These are phyloP conservation scores for Nasonia vitripennis DNA, from an alignment of 1,140 invertebrate genomes.

Conservation along the genomic window DNA sequence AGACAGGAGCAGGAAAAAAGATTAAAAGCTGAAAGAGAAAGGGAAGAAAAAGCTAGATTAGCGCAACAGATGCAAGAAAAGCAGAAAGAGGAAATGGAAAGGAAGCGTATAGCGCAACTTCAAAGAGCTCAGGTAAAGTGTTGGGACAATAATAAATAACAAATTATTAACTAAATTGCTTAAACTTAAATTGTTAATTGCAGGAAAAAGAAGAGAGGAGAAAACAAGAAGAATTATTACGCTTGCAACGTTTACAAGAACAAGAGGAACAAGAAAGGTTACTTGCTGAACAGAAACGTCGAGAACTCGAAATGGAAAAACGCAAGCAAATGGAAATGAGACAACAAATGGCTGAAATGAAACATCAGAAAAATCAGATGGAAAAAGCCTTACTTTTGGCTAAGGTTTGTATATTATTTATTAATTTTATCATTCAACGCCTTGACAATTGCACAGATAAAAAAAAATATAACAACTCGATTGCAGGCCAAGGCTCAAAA, in stretches of 20 bases:
- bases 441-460: neutral
- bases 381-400: constrained; percentile 58
- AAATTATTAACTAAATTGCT: neutral
- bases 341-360: constrained; percentile 67
- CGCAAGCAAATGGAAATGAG: constrained; percentile 65
- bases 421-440: neutral
- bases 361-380: constrained; percentile 62
- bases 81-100: constrained; percentile 68
- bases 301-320: constrained; percentile 71
- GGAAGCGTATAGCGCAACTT: constrained; percentile 62
- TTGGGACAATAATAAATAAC: constrained; percentile 9
- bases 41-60: constrained; percentile 69
- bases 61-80: constrained; percentile 65
- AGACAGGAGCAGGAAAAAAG: constrained; percentile 69
- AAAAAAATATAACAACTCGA: constrained; percentile 1
- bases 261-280: constrained; percentile 75
- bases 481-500: constrained; percentile 50
- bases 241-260: constrained; percentile 70
- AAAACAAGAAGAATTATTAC: constrained; percentile 69
- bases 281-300: constrained; percentile 75
- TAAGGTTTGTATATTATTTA: constrained; percentile 54
- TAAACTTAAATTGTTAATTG: constrained; percentile 10
- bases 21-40: constrained; percentile 69
- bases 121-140: constrained; percentile 64
- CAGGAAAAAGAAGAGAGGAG: constrained; percentile 75